phyloP scores from a whole-genome alignment of 1,140 invertebrate species.

The Leptinotarsa texana region DNA sequence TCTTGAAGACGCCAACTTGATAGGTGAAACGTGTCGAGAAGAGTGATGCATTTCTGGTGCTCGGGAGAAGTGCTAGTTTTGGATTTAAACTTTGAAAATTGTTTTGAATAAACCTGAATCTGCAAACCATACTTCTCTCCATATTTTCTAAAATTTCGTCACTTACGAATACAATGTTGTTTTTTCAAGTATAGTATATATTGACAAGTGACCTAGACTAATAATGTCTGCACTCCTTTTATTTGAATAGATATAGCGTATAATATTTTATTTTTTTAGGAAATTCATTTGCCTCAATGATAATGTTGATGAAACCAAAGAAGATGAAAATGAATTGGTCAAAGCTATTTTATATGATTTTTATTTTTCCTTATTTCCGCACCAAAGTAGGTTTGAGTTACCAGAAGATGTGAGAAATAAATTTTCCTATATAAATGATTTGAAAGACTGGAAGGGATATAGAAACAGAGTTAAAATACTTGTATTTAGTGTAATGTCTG shows the following conservation, averaged over 20 bases:
- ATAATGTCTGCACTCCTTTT: no score
- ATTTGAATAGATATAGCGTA: no score
- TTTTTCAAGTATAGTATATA: constrained; percentile 25
- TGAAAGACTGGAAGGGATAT: constrained; percentile 64
- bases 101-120: no score
- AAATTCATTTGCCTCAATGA: constrained; percentile 90
- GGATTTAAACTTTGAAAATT: no score
- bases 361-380: constrained; percentile 76
- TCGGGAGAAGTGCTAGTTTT: no score
- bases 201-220: constrained; percentile 33
- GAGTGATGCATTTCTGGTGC: no score
- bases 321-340: constrained; percentile 70
- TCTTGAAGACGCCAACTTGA: no score
- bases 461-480: constrained; percentile 48
- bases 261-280: constrained; percentile 55
- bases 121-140: no score
- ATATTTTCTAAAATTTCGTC: not conserved
- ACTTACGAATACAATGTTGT: not conserved
- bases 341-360: constrained; percentile 75
- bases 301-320: constrained; percentile 69
- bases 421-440: constrained; percentile 68
- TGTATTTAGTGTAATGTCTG: constrained; percentile 30
- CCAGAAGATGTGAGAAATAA: constrained; percentile 71
- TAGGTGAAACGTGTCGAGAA: no score
- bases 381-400: constrained; percentile 75